Percentiles rank a stretch among this genome's conserved stretches.
These are phyloP conservation scores for Grus americana DNA, from an alignment of 2,113 vertebrate genomes.

Conservation along the genomic window DNA sequence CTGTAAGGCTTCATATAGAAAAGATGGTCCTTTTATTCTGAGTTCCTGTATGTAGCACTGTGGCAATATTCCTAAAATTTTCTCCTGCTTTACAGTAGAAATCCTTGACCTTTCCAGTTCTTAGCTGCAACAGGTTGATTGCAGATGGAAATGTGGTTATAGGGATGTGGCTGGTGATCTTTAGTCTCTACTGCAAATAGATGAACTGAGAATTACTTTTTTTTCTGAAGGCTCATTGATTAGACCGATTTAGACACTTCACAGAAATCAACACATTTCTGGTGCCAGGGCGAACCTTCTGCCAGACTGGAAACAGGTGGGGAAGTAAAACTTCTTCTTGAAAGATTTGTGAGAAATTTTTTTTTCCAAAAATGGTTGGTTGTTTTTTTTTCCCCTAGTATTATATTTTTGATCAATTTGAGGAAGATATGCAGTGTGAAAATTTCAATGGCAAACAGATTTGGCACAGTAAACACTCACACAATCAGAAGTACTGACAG, in stretches of 20 bases:
- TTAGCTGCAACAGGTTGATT: not conserved
- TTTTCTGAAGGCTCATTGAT: not conserved
- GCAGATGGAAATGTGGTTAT: not conserved
- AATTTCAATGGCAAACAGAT: not conserved
- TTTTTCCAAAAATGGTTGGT: not conserved
- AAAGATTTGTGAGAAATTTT: not conserved
- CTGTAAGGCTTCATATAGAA: not conserved
- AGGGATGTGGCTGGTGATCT: not conserved
- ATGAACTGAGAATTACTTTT: fast-evolving
- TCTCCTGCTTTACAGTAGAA: not conserved
- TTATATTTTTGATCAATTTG: not conserved
- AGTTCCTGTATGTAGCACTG: not conserved
- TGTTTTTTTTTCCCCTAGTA: not conserved
- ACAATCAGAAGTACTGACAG: not conserved
- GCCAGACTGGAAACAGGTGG: not conserved
- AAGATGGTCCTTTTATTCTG: not conserved
- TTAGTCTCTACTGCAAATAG: not conserved
- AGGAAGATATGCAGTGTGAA: not conserved
- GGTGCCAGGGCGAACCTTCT: not conserved
- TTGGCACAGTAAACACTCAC: not conserved
- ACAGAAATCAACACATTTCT: not conserved
- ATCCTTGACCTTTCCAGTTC: not conserved
- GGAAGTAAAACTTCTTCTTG: not conserved
- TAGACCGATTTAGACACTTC: not conserved
- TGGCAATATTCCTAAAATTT: not conserved